Percentiles rank a stretch among this genome's conserved stretches.
These are phyloP conservation scores for Poecile atricapillus DNA, from an alignment of 2,113 vertebrate genomes.

Conservation along the genomic window DNA sequence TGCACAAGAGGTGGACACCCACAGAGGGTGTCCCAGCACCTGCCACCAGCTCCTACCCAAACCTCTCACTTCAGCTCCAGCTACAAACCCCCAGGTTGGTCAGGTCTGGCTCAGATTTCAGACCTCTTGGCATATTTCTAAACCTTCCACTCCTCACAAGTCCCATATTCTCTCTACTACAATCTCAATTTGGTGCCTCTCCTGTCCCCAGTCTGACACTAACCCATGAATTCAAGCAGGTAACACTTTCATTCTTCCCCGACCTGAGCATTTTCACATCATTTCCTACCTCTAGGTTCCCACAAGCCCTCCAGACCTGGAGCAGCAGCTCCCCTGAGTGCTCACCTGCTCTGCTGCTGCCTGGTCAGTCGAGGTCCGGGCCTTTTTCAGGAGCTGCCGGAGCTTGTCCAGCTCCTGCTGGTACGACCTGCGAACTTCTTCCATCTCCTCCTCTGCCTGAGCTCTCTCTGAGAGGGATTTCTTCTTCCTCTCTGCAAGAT, in stretches of 20 bases:
- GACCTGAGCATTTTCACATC: not conserved
- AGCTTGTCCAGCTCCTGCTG: conserved; percentile 86
- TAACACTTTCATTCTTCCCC: rapidly evolving
- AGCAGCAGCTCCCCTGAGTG: not conserved
- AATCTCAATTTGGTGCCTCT: not conserved
- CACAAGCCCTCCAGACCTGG: not conserved
- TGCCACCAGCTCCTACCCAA: not conserved
- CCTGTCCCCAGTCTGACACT: not conserved
- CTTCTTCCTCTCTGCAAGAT: conserved; percentile 86
- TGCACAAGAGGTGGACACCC: not conserved
- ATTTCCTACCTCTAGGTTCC: not conserved
- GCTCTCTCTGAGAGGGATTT: conserved; percentile 86
- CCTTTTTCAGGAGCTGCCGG: conserved; percentile 81
- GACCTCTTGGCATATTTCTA: not conserved
- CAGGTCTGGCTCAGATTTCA: not conserved
- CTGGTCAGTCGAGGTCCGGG: conserved; percentile 80
- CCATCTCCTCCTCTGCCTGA: conserved; percentile 86
- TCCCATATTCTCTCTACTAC: not conserved
- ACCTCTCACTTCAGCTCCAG: not conserved
- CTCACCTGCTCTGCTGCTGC: conserved; percentile 85
- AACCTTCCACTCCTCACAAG: not conserved
- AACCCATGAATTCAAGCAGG: not conserved
- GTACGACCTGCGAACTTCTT: conserved; percentile 80
- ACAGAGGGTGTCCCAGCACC: not conserved
- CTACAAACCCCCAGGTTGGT: not conserved